phyloP scores from a whole-genome alignment of 2,888 invertebrate species.

The Leucozona laternaria region DNA sequence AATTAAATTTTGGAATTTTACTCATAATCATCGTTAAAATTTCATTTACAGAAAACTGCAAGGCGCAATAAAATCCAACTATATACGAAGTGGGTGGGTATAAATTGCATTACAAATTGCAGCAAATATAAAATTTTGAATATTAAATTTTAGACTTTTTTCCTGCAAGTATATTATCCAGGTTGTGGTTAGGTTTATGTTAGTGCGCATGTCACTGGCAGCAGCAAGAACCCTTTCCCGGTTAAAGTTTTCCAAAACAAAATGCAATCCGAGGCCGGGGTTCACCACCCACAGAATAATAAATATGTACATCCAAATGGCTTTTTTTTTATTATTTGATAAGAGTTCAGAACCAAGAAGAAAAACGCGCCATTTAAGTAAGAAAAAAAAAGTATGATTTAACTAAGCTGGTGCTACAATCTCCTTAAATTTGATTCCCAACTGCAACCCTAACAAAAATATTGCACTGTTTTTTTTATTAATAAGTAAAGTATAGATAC shows the following conservation, averaged over 20 bases:
- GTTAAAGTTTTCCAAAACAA: constrained; percentile 15
- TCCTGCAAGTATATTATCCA: constrained; percentile 8
- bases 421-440: background rate
- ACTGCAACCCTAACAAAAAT: background rate
- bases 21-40: background rate
- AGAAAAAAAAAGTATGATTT: background rate
- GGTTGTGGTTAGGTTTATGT: background rate
- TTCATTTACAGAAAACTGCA: background rate
- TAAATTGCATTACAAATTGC: constrained; percentile 1
- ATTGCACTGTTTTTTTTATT: background rate
- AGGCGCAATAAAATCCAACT: background rate
- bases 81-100: background rate
- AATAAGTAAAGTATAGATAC: background rate
- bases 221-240: background rate
- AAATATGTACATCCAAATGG: background rate
- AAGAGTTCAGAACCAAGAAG: background rate
- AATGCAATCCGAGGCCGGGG: background rate
- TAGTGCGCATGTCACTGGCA: constrained; percentile 3
- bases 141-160: background rate
- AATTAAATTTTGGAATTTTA: background rate
- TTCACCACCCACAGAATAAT: background rate
- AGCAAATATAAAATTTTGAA: background rate
- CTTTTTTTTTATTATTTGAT: background rate
- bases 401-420: background rate
- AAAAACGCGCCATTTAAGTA: background rate